A percentile compares a stretch with the other conserved stretches of the same genome.
phyloP scores from a whole-genome alignment of 2,113 vertebrate genomes.

The Paraplagusia blochii region DNA sequence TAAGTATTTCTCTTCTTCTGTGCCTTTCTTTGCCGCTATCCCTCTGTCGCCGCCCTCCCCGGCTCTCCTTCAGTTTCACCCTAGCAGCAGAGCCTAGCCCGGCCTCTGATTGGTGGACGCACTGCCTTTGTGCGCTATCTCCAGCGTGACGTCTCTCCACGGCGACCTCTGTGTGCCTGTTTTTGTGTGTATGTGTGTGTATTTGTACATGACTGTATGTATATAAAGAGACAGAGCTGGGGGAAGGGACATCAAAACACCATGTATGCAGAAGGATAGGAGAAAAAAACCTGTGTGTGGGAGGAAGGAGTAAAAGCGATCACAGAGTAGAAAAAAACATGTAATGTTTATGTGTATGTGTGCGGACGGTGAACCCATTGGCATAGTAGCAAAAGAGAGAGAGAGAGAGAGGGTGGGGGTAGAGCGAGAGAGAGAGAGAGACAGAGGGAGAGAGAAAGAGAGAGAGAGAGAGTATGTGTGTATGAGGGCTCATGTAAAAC shows the following conservation, averaged over 20 bases:
- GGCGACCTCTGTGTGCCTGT: slow-evolving; percentile 41
- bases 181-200: slow-evolving; percentile 19
- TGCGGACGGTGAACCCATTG: slow-evolving; percentile 67
- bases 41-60: slow-evolving; percentile 39
- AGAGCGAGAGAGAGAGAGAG: slow-evolving; percentile 42
- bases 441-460: slow-evolving; percentile 35
- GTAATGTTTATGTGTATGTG: slow-evolving; percentile 10
- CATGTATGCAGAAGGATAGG: slow-evolving; percentile 56
- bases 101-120: slow-evolving; percentile 71
- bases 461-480: slow-evolving; percentile 59
- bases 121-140: slow-evolving; percentile 75
- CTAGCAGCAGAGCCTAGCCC: slow-evolving; percentile 76
- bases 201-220: slow-evolving; percentile 55
- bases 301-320: slow-evolving; percentile 67
- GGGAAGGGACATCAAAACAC: slow-evolving; percentile 55
- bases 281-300: slow-evolving; percentile 38
- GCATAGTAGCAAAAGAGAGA: slow-evolving; percentile 54
- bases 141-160: slow-evolving; percentile 72
- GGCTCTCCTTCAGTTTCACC: slow-evolving; percentile 69
- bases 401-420: slow-evolving; percentile 40
- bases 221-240: slow-evolving; percentile 40
- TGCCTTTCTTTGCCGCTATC: slow-evolving; percentile 22
- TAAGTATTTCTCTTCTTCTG: slow-evolving; percentile 4
- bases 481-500: slow-evolving; percentile 76
- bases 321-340: slow-evolving; percentile 55